phyloP scores from a whole-genome alignment of 2,797 vertebrate genomes.

The Salmo trutta region DNA sequence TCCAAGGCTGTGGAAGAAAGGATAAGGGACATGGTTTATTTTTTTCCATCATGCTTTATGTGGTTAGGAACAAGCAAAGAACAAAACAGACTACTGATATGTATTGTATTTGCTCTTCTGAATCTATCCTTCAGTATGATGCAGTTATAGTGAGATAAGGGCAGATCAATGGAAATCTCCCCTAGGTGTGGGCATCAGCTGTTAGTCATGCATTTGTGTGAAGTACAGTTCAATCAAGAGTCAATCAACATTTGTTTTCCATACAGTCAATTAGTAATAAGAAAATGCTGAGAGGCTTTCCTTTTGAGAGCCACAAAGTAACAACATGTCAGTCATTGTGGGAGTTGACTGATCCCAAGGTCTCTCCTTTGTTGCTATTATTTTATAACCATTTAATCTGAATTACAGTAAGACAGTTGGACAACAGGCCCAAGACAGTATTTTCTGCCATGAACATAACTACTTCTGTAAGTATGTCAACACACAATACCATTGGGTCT shows the following conservation, averaged over 20 bases:
- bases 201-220: background rate
- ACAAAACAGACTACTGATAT: background rate
- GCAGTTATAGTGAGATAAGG: background rate
- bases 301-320: background rate
- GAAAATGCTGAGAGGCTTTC: background rate
- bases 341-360: background rate
- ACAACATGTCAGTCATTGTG: background rate
- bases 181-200: background rate
- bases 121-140: background rate
- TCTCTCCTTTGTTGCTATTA: background rate
- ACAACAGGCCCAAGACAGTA: background rate
- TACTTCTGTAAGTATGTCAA: too few species aligned
- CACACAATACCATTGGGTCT: too few species aligned
- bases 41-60: slow-evolving; percentile 6
- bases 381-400: background rate
- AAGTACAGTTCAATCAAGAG: background rate
- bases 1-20: slow-evolving; percentile 39
- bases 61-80: slow-evolving; percentile 11
- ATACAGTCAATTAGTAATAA: background rate
- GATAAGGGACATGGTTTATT: slow-evolving; percentile 25
- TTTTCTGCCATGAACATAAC: background rate
- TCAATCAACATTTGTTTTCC: background rate
- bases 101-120: background rate
- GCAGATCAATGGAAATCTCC: background rate
- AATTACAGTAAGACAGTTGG: background rate